Percentiles rank a stretch among this genome's conserved stretches.
phyloP scores from a whole-genome alignment of 2,888 invertebrate genomes.

The Tolmerus cingulatus region DNA sequence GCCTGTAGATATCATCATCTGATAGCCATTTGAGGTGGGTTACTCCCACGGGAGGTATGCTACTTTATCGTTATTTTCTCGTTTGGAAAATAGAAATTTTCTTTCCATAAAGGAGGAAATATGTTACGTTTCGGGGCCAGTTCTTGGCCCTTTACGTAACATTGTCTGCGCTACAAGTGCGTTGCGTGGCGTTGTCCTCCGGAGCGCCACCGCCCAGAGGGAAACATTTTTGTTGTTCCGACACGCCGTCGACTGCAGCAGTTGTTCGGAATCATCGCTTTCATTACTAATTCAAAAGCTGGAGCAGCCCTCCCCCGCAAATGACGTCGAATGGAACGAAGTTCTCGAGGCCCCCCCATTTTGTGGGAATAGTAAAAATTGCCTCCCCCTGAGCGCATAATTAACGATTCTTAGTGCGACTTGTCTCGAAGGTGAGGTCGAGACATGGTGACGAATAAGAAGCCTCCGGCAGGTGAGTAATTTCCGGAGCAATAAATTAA shows the following conservation, averaged over 20 bases:
- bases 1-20: conserved; percentile 21
- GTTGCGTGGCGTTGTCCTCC: not conserved
- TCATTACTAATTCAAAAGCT: conserved; percentile 10
- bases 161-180: not conserved
- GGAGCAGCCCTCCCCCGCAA: not conserved
- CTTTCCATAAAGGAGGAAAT: conserved; percentile 18
- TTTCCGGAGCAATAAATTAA: not conserved
- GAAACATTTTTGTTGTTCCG: not conserved
- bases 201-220: not conserved
- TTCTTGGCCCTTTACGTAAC: not conserved
- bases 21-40: conserved; percentile 27
- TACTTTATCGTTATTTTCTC: conserved; percentile 34
- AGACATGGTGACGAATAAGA: not conserved
- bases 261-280: not conserved
- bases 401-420: not conserved
- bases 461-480: not conserved
- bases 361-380: not conserved
- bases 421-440: not conserved
- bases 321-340: not conserved
- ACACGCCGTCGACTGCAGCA: not conserved
- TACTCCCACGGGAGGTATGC: conserved; percentile 4
- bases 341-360: not conserved
- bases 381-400: not conserved
- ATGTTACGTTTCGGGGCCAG: not conserved
- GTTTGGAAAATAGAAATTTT: conserved; percentile 37